phyloP scores from a whole-genome alignment of 2,888 invertebrate species.

The Oscheius sp. region DNA sequence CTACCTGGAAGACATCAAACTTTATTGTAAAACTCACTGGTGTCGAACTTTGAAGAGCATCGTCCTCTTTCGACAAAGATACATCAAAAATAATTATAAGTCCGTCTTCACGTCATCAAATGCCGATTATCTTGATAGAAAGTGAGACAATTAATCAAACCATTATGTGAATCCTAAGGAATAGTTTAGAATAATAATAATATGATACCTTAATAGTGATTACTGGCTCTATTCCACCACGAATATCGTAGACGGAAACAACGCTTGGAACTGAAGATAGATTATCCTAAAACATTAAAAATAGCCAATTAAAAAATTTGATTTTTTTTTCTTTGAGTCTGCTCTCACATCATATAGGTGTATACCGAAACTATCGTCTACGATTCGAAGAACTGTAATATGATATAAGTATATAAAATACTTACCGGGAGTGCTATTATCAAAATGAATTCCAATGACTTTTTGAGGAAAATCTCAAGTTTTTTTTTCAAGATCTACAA shows the following conservation, averaged over 20 bases:
- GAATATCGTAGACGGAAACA: slow-evolving; percentile 43
- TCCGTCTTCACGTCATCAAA: slow-evolving; percentile 35
- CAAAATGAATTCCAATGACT: slow-evolving; percentile 34
- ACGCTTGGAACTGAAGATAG: slow-evolving; percentile 25
- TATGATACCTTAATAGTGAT: slow-evolving; percentile 35
- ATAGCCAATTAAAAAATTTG: background rate
- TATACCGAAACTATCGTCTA: slow-evolving; percentile 47
- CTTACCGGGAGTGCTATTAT: slow-evolving; percentile 21
- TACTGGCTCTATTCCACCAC: slow-evolving; percentile 34
- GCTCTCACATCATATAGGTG: slow-evolving; percentile 42
- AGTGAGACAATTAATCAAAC: slow-evolving; percentile 32
- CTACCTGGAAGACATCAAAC: too few species aligned
- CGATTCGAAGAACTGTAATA: slow-evolving; percentile 35
- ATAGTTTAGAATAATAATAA: too few species aligned
- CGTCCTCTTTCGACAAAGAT: slow-evolving; percentile 28
- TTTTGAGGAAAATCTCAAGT: slow-evolving; percentile 29
- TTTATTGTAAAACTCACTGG: too few species aligned
- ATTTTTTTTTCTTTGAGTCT: slow-evolving; percentile 40
- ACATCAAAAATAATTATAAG: slow-evolving; percentile 34
- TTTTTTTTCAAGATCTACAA: slow-evolving; percentile 32
- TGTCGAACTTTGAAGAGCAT: slow-evolving; percentile 28
- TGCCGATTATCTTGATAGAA: slow-evolving; percentile 39
- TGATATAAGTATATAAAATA: too few species aligned
- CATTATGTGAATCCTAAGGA: slow-evolving; percentile 35
- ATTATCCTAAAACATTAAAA: slow-evolving; percentile 2